Conservation (phyloP, 1,140 invertebrate genomes). For the Leguminivora glycinivorella region DNA sequence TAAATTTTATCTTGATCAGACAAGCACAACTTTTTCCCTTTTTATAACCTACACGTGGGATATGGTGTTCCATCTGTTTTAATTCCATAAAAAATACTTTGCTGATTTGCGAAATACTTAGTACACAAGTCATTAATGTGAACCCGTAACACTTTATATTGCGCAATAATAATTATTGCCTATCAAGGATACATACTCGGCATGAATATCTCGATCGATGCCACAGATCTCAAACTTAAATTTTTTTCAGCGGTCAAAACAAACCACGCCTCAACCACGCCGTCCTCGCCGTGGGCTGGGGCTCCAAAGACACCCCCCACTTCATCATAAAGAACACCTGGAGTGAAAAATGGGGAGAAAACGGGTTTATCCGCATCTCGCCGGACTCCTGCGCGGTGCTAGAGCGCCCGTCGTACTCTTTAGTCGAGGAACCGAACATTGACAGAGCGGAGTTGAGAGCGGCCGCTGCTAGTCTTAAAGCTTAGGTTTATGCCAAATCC, state of each 20-base stretch:
- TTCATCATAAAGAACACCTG: constrained; percentile 68
- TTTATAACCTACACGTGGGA: too few species aligned
- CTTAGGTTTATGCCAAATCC: not conserved
- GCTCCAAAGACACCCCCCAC: constrained; percentile 41
- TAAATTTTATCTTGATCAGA: too few species aligned
- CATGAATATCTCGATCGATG: too few species aligned
- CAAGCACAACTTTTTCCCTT: too few species aligned
- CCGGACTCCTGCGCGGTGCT: constrained; percentile 56
- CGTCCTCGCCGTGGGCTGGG: constrained; percentile 63
- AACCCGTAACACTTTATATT: too few species aligned
- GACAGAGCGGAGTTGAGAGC: constrained; percentile 30
- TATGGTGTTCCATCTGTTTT: too few species aligned
- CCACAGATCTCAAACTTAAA: not conserved
- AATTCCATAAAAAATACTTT: too few species aligned
- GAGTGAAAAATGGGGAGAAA: constrained; percentile 54
- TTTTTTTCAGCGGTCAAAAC: constrained; percentile 39
- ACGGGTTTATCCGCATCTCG: constrained; percentile 53
- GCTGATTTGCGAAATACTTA: too few species aligned
- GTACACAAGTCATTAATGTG: too few species aligned
- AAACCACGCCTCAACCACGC: constrained; percentile 51
- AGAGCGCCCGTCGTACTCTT: constrained; percentile 53
- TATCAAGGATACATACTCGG: too few species aligned
- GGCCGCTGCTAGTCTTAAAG: not conserved
- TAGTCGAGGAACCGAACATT: constrained; percentile 48
- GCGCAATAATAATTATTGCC: too few species aligned